These are phyloP conservation scores for Himalopsyche japonica DNA, from an alignment of 2,888 invertebrate genomes.

Conservation along the genomic window DNA sequence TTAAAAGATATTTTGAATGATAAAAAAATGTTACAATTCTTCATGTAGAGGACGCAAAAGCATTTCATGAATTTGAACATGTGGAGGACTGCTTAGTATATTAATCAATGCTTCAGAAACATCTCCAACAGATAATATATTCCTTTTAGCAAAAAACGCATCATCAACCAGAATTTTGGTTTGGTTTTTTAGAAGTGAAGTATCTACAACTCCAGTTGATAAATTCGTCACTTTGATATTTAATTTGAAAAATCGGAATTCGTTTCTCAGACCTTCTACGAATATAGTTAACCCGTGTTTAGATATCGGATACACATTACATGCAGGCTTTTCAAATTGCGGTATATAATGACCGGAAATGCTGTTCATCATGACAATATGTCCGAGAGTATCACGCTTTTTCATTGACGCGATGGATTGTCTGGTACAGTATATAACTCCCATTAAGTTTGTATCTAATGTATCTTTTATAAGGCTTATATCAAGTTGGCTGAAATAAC, in stretches of 20 bases:
- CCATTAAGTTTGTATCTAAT: constrained; percentile 56
- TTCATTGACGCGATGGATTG: constrained; percentile 57
- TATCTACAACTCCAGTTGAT: constrained; percentile 53
- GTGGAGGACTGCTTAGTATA: constrained; percentile 46
- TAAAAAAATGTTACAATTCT: not conserved
- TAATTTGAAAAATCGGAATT: constrained; percentile 45
- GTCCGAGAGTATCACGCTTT: constrained; percentile 48
- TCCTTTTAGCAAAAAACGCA: constrained; percentile 45
- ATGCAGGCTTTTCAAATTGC: constrained; percentile 46
- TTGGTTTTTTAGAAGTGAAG: constrained; percentile 47
- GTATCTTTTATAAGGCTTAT: constrained; percentile 46
- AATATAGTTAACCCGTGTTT: constrained; percentile 55
- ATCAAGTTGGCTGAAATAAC: constrained; percentile 45
- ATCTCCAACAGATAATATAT: constrained; percentile 45
- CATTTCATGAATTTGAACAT: constrained; percentile 47
- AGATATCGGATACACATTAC: constrained; percentile 52
- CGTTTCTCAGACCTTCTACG: constrained; percentile 51
- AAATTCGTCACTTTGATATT: constrained; percentile 51
- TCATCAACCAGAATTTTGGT: constrained; percentile 43
- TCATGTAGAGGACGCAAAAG: constrained; percentile 48
- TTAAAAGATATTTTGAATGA: too few relatives aligned
- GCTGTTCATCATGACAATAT: constrained; percentile 55
- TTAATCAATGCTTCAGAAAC: constrained; percentile 48
- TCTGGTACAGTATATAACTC: constrained; percentile 52
- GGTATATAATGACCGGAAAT: constrained; percentile 53